Conservation (phyloP, 2,113 vertebrate genomes). For the Mormyrus iriodes region DNA sequence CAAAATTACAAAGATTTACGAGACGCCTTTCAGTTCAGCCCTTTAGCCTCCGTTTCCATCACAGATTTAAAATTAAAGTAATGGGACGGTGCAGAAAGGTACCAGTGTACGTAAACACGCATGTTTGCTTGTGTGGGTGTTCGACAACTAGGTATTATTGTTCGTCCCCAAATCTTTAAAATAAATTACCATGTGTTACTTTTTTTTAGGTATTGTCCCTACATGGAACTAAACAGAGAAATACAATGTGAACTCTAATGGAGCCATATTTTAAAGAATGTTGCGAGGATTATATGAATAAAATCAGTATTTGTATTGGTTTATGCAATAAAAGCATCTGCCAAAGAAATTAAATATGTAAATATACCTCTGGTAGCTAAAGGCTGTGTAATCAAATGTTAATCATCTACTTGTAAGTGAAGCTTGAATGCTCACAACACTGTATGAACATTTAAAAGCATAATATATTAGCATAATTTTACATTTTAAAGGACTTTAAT, state of each 20-base stretch:
- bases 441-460: neutral
- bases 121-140: neutral
- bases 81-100: neutral
- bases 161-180: neutral
- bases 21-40: neutral
- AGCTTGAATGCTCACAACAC: neutral
- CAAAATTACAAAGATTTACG: neutral
- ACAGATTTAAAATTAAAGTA: neutral
- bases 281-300: neutral
- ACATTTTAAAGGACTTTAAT: neutral
- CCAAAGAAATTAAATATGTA: neutral
- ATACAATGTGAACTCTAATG: neutral
- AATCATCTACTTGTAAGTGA: neutral
- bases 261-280: neutral
- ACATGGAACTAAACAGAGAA: neutral
- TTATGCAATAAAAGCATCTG: neutral
- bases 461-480: neutral
- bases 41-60: neutral
- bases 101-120: neutral
- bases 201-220: neutral
- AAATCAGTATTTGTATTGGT: neutral
- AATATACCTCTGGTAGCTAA: neutral
- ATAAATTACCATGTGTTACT: neutral
- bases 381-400: constrained; percentile 8
- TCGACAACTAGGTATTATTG: neutral